phyloP scores from a whole-genome alignment of 2,888 invertebrate genomes.

The Drosophila formosana region DNA sequence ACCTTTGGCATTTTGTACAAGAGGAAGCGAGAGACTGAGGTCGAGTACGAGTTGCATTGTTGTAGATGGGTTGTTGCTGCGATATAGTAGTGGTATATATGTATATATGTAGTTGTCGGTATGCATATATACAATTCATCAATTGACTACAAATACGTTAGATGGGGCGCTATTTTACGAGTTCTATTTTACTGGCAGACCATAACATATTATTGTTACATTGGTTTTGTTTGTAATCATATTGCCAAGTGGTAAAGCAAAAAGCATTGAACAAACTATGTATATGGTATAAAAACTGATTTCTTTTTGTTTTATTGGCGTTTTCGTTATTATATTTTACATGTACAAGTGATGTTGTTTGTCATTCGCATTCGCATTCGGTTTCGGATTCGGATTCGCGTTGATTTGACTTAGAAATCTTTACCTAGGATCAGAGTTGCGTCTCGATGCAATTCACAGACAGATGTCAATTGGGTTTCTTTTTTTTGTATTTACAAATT shows the following conservation, averaged over 20 bases:
- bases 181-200: conserved; percentile 14
- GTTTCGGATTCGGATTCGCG: conserved; percentile 24
- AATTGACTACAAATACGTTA: conserved; percentile 35
- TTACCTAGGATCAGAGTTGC: conserved; percentile 11
- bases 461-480: conserved; percentile 14
- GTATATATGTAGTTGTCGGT: conserved; percentile 29
- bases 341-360: conserved; percentile 30
- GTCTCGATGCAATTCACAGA: conserved; percentile 60
- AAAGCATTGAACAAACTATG: conserved; percentile 58
- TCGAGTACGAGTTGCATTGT: conserved; percentile 9
- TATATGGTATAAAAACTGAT: conserved; percentile 12
- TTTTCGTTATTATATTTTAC: conserved; percentile 22
- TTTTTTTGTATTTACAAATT: conserved; percentile 12
- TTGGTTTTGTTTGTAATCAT: conserved; percentile 13
- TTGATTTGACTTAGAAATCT: conserved; percentile 27
- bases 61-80: conserved; percentile 38
- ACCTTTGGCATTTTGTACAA: conserved; percentile 32
- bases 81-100: conserved; percentile 7
- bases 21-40: background rate
- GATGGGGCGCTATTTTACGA: conserved; percentile 25
- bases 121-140: conserved; percentile 46
- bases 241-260: conserved; percentile 54
- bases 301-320: background rate
- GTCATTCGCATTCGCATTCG: conserved; percentile 35
- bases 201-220: conserved; percentile 22